Percentiles rank a stretch among this genome's conserved stretches.
Evolutionary conservation across 92 coral and sea anemone genomes (phyloP).

Genomic region (Paramuricea clavata): DNA sequence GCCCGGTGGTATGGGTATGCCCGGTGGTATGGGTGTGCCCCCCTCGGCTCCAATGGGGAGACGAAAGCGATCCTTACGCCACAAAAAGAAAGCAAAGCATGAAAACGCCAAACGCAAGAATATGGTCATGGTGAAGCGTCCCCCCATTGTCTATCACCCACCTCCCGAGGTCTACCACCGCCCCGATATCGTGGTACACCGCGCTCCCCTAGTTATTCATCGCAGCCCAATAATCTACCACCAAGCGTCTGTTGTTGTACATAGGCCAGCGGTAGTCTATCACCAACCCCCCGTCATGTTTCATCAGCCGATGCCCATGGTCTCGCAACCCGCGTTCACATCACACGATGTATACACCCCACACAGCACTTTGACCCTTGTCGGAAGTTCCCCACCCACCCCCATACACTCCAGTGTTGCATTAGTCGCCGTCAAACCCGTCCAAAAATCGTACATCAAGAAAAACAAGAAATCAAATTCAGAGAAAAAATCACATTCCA

Average conservation of each 20-base stretch:
- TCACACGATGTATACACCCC: constrained; percentile 87
- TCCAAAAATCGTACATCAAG: not conserved
- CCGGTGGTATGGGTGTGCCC: not conserved
- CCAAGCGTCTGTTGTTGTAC: constrained; percentile 95
- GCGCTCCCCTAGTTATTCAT: constrained; percentile 94
- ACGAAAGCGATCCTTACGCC: constrained; percentile 54
- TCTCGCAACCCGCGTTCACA: constrained; percentile 81
- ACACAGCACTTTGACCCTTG: constrained; percentile 69
- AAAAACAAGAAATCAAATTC: not conserved
- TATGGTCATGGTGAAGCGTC: constrained; percentile 83
- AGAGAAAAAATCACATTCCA: not conserved
- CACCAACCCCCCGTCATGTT: constrained; percentile 89
- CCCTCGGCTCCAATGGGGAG: constrained; percentile 14
- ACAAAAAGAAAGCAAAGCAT: constrained; percentile 66
- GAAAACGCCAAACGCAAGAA: constrained; percentile 87
- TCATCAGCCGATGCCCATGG: constrained; percentile 87
- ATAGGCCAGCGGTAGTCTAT: constrained; percentile 93
- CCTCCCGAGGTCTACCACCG: constrained; percentile 97
- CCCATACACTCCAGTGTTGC: not conserved
- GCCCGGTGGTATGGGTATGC: constrained; percentile 10
- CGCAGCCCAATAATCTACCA: constrained; percentile 95
- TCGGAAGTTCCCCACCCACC: constrained; percentile 59
- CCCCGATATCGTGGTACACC: constrained; percentile 95
- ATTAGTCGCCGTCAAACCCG: constrained; percentile 30
- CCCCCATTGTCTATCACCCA: constrained; percentile 95